Conservation (phyloP, 2,113 vertebrate genomes). For the Suncus etruscus region DNA sequence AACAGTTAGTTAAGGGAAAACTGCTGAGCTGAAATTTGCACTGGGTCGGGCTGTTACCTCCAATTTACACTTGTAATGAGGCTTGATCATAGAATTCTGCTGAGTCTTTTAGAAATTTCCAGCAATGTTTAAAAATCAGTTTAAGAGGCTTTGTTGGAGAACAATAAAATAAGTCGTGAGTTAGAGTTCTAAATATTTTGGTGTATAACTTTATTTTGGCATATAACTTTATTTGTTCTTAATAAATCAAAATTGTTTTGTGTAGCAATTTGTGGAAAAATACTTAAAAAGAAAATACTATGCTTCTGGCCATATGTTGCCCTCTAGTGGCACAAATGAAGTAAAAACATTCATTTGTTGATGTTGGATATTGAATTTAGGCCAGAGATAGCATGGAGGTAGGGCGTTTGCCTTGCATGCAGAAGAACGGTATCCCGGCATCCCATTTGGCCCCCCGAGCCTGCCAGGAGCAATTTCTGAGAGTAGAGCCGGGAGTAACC, state of each 20-base stretch:
- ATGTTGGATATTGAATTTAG: no score
- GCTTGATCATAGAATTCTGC: not conserved
- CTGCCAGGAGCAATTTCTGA: no score
- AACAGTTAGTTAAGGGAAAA: slow-evolving; percentile 26
- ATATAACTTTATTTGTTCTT: not conserved
- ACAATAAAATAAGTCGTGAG: no score
- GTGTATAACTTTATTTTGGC: not conserved
- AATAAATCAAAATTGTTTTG: not conserved
- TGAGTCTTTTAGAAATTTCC: not conserved
- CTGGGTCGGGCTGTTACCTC: not conserved
- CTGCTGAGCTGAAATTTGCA: not conserved
- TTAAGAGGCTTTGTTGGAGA: not conserved
- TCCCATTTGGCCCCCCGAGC: no score
- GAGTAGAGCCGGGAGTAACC: no score
- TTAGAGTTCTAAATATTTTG: not conserved
- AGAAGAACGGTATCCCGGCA: no score
- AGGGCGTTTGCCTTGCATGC: no score
- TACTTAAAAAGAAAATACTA: not conserved
- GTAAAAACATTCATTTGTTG: no score
- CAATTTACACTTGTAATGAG: not conserved
- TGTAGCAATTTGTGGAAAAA: not conserved
- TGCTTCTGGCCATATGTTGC: slow-evolving; percentile 5
- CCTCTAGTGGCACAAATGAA: slow-evolving; percentile 44
- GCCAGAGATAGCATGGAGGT: no score
- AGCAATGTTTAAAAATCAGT: not conserved